phyloP scores from a whole-genome alignment of 1,140 invertebrate species.

The Drosophila grimshawi region DNA sequence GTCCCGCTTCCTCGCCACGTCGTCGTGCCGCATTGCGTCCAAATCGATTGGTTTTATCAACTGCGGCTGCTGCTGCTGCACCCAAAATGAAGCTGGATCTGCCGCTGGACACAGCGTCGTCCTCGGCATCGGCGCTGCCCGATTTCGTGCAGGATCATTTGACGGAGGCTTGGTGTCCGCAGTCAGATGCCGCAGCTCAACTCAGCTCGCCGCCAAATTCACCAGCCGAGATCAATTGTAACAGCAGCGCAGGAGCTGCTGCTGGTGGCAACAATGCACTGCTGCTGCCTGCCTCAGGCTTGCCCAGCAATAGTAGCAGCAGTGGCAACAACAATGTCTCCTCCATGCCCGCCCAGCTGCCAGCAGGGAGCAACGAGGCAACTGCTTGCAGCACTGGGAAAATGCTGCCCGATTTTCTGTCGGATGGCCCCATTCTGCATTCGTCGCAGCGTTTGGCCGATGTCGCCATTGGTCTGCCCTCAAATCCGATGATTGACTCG shows the following conservation, averaged over 20 bases:
- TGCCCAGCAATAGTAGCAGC: conserved; percentile 15
- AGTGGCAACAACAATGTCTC: conserved; percentile 19
- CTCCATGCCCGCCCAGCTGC: conserved; percentile 3
- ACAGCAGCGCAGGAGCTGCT: conserved; percentile 10
- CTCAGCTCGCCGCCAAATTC: conserved; percentile 79
- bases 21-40: conserved; percentile 64
- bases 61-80: background rate
- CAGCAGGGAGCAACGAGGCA: conserved; percentile 31
- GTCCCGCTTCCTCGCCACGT: conserved; percentile 59
- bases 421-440: conserved; percentile 88
- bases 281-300: conserved; percentile 25
- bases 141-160: conserved; percentile 88
- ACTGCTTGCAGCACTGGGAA: conserved; percentile 69
- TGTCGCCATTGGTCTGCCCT: conserved; percentile 80
- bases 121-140: conserved; percentile 84
- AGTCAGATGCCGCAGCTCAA: conserved; percentile 59
- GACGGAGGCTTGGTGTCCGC: conserved; percentile 85
- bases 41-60: conserved; percentile 60
- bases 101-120: conserved; percentile 57
- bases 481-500: conserved; percentile 80
- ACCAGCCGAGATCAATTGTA: conserved; percentile 76
- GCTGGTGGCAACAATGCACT: conserved; percentile 15
- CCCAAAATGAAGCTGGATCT: conserved; percentile 76
- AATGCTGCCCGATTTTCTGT: conserved; percentile 90
- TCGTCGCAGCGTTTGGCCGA: conserved; percentile 85